Percentiles rank a stretch among this genome's conserved stretches.
Conservation (phyloP, 2,797 vertebrate genomes). For the Pangasius macronema region DNA sequence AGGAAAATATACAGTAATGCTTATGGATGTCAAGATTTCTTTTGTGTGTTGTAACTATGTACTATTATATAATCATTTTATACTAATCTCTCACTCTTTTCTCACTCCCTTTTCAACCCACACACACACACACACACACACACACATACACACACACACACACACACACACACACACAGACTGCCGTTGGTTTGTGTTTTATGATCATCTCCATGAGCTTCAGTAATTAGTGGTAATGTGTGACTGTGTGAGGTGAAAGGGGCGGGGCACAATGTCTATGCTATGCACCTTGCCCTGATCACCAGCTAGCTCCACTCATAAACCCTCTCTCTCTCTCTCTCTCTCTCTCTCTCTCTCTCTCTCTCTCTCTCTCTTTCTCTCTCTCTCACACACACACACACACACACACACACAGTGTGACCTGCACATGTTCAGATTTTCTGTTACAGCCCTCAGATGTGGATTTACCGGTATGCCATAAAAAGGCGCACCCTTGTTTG, state of each 20-base stretch:
- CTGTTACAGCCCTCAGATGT: background rate
- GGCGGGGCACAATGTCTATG: constrained; percentile 41
- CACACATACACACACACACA: background rate
- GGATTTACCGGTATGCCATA: background rate
- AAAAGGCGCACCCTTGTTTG: constrained; percentile 17
- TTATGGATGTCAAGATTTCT: background rate
- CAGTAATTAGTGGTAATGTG: constrained; percentile 40
- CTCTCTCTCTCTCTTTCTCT: too few species aligned
- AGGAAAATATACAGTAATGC: background rate
- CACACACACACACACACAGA: background rate
- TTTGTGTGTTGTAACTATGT: background rate
- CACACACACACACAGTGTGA: constrained; percentile 10
- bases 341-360: background rate
- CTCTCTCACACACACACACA: background rate
- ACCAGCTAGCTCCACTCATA: constrained; percentile 40
- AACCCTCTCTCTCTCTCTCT: constrained; percentile 28
- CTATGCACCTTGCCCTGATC: constrained; percentile 61
- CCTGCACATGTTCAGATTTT: background rate
- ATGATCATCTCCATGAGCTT: constrained; percentile 19
- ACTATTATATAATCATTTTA: background rate
- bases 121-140: background rate
- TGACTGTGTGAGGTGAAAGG: constrained; percentile 39
- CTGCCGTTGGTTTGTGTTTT: background rate
- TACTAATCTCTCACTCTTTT: background rate
- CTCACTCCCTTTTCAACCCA: background rate